Evolutionary conservation across 1,140 invertebrate species (phyloP).

Genomic region (Macrotrachela quadricornifera): DNA sequence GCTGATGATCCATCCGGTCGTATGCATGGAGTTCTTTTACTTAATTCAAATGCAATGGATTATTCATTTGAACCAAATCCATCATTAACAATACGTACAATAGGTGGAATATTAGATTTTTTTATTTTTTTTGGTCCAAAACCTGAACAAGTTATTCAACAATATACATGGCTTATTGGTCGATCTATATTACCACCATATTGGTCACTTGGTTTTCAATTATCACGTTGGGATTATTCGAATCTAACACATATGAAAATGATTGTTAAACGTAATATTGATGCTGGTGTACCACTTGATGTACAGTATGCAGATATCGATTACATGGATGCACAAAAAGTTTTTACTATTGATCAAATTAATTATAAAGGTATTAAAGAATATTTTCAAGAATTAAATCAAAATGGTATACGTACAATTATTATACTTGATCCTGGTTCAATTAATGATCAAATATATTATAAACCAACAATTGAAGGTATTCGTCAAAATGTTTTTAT

Average conservation of each 20-base stretch:
- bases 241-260: constrained; percentile 14
- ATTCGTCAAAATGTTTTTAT: constrained; percentile 48
- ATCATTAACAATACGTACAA: constrained; percentile 20
- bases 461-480: constrained; percentile 17
- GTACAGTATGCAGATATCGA: constrained; percentile 29
- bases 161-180: constrained; percentile 47
- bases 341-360: constrained; percentile 19
- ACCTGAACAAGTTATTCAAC: constrained; percentile 51
- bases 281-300: constrained; percentile 15
- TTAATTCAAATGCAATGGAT: constrained; percentile 24
- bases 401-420: constrained; percentile 18
- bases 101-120: constrained; percentile 27
- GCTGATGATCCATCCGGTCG: constrained; percentile 5
- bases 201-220: constrained; percentile 65
- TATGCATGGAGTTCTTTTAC: constrained; percentile 18
- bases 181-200: constrained; percentile 45
- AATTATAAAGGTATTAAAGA: constrained; percentile 16
- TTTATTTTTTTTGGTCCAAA: constrained; percentile 21
- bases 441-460: constrained; percentile 16
- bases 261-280: constrained; percentile 12
- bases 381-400: constrained; percentile 20
- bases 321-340: constrained; percentile 17
- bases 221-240: constrained; percentile 41
- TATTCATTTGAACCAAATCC: constrained; percentile 11
- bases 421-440: constrained; percentile 24